Conservation (phyloP, 2,797 vertebrate species). For the Spea hammondii region DNA sequence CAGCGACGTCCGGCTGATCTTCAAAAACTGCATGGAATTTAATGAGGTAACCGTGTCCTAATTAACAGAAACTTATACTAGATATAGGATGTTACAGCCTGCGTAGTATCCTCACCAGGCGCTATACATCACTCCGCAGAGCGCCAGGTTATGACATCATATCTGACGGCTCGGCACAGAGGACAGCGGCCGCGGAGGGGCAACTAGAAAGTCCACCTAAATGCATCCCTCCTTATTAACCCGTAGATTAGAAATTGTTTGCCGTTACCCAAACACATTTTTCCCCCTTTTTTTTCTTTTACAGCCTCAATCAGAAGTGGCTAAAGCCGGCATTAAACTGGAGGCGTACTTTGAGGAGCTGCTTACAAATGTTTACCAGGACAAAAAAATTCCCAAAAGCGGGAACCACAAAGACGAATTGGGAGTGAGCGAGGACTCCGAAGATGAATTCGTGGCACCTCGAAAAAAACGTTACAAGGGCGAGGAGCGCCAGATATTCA, state of each 20-base stretch:
- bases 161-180: no score
- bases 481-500: conserved; percentile 69
- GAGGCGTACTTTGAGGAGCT: conserved; percentile 75
- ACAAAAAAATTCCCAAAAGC: conserved; percentile 66
- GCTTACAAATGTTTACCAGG: conserved; percentile 69
- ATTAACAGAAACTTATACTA: no score
- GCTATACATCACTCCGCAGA: no score
- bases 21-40: conserved; percentile 77
- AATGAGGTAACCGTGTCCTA: conserved; percentile 68
- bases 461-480: conserved; percentile 74
- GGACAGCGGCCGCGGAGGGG: no score
- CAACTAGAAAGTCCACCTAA: no score
- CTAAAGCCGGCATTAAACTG: conserved; percentile 73
- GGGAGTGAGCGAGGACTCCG: conserved; percentile 67
- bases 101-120: no score
- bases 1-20: conserved; percentile 74
- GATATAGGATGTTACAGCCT: no score
- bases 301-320: conserved; percentile 77
- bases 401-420: conserved; percentile 59
- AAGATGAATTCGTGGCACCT: conserved; percentile 69
- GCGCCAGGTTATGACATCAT: no score
- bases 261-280: neutral
- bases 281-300: conserved; percentile 48
- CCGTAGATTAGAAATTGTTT: no score
- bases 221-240: no score